phyloP scores from a whole-genome alignment of 2,888 invertebrate species.

The Tenthredo livida region DNA sequence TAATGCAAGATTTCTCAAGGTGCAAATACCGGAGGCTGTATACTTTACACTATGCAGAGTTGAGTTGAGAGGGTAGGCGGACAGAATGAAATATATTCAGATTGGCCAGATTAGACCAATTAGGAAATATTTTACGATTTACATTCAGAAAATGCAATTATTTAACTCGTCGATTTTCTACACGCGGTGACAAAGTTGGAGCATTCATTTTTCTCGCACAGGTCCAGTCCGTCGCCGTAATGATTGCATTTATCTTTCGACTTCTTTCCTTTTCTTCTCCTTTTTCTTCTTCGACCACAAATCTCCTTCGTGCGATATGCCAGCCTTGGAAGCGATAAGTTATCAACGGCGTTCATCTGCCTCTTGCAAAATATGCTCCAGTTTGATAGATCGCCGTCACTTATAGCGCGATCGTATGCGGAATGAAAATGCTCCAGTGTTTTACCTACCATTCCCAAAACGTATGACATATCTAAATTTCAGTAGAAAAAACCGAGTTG shows the following conservation, averaged over 20 bases:
- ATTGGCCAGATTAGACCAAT: constrained; percentile 33
- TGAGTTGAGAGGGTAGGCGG: neutral
- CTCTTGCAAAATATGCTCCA: neutral
- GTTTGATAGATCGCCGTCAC: neutral
- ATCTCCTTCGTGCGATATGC: neutral
- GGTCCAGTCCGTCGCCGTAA: neutral
- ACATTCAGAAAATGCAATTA: constrained; percentile 13
- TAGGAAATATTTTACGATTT: constrained; percentile 16
- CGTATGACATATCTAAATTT: neutral
- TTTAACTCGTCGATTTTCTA: neutral
- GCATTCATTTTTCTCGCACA: neutral
- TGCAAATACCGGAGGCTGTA: constrained; percentile 2
- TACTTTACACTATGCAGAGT: neutral
- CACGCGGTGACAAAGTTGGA: neutral
- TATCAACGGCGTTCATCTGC: constrained; percentile 1
- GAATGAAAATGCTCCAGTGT: neutral
- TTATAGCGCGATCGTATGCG: neutral
- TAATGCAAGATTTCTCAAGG: constrained; percentile 31
- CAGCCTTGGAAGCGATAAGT: neutral
- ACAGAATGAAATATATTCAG: constrained; percentile 13
- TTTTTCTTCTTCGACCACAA: neutral
- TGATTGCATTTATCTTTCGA: neutral
- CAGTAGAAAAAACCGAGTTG: neutral
- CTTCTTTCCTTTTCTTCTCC: neutral
- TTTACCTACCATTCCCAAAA: neutral